Conservation (phyloP, 2,888 invertebrate genomes). For the Brachyopa scutellaris region DNA sequence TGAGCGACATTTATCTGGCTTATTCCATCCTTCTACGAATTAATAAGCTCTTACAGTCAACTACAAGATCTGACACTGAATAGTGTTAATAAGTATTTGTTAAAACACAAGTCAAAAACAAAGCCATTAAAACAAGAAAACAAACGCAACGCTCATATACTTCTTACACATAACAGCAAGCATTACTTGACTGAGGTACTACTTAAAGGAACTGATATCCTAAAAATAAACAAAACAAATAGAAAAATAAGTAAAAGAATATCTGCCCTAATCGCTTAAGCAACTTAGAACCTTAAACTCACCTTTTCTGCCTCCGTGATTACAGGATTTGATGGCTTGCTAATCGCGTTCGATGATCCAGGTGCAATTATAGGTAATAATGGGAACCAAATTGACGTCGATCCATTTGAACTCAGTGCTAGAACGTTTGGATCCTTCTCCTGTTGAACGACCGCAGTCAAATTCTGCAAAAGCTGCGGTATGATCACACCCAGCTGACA, state of each 20-base stretch:
- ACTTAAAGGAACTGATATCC: conserved; percentile 69
- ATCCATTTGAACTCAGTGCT: conserved; percentile 85
- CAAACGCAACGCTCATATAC: conserved; percentile 2
- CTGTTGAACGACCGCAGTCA: conserved; percentile 76
- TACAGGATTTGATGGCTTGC: conserved; percentile 45
- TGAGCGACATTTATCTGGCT: no score
- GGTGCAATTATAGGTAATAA: conserved; percentile 89
- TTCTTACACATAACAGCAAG: conserved; percentile 44
- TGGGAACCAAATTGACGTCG: conserved; percentile 88
- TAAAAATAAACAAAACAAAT: conserved; percentile 58
- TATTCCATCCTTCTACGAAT: no score
- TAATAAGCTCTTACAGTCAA: no score
- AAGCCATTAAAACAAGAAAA: no score
- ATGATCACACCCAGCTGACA: conserved; percentile 86
- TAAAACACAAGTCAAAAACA: no score
- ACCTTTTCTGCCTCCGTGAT: conserved; percentile 77
- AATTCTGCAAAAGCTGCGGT: conserved; percentile 84
- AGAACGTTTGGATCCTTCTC: conserved; percentile 91
- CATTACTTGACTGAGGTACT: conserved; percentile 68
- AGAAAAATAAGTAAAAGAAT: conserved; percentile 22
- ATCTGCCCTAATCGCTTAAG: no score
- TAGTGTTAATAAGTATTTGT: no score
- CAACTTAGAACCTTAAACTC: conserved; percentile 39
- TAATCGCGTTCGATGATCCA: conserved; percentile 75
- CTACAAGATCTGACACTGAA: no score